Conservation (phyloP, 2,113 vertebrate genomes). For the Syngnathus scovelli region DNA sequence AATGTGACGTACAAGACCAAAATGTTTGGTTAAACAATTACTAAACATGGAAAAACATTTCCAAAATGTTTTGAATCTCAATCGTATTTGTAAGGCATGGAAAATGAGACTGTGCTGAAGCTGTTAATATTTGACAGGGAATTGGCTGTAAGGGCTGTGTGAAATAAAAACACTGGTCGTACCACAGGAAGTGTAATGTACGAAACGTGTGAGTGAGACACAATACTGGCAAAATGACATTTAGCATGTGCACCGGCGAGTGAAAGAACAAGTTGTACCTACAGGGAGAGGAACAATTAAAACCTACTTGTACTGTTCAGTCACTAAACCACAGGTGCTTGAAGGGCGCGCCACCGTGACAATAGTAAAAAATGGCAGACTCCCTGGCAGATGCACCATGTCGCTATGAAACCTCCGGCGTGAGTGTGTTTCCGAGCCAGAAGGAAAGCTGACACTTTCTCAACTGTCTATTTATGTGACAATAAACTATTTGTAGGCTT, state of each 20-base stretch:
- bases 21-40: no score
- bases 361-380: slow-evolving; percentile 6
- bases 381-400: background rate
- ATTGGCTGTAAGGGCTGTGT: slow-evolving; percentile 20
- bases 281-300: slow-evolving; percentile 47
- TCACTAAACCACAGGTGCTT: slow-evolving; percentile 23
- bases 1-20: no score
- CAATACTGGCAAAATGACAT: slow-evolving; percentile 38
- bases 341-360: slow-evolving; percentile 15
- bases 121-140: slow-evolving; percentile 9
- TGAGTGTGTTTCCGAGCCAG: slow-evolving; percentile 16
- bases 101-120: no score
- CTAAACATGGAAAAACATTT: no score
- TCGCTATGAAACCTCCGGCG: slow-evolving; percentile 1
- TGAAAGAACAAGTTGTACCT: slow-evolving; percentile 42
- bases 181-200: slow-evolving; percentile 32
- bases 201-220: slow-evolving; percentile 28
- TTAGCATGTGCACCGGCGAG: slow-evolving; percentile 43
- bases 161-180: slow-evolving; percentile 24
- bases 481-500: background rate
- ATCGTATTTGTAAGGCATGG: no score
- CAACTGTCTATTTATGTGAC: background rate
- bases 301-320: slow-evolving; percentile 22
- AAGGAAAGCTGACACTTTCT: background rate
- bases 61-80: no score